phyloP scores from a whole-genome alignment of 2,888 invertebrate species.

The Bellardia pandia region DNA sequence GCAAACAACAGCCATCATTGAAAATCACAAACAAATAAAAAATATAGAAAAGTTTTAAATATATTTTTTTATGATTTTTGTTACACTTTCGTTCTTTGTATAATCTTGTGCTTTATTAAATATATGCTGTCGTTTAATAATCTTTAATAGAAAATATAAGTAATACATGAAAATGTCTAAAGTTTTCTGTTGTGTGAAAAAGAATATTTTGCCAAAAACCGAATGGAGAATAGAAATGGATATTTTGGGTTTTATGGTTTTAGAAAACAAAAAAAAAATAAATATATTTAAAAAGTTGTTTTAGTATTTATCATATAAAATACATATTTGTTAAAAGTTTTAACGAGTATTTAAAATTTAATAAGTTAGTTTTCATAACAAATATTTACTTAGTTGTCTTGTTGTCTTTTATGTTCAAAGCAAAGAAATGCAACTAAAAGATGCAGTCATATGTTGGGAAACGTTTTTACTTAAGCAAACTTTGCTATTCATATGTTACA shows the following conservation, averaged over 20 bases:
- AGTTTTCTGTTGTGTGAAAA: neutral
- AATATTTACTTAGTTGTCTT: neutral
- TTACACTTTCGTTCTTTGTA: neutral
- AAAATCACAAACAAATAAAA: neutral
- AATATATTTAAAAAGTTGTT: neutral
- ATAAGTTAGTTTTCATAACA: neutral
- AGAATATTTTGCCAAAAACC: neutral
- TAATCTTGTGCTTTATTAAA: neutral
- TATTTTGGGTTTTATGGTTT: neutral
- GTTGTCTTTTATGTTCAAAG: neutral
- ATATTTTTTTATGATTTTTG: neutral
- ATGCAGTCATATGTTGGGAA: neutral
- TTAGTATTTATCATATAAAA: neutral
- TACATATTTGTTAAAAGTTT: neutral
- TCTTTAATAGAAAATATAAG: neutral
- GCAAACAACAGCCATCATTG: neutral
- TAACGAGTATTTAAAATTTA: neutral
- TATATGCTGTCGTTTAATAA: conserved; percentile 12
- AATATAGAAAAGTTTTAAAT: conserved; percentile 4
- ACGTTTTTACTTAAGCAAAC: neutral
- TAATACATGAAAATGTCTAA: neutral
- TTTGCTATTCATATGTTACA: too few relatives aligned
- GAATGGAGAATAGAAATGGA: neutral
- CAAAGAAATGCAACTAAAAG: neutral
- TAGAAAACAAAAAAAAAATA: neutral